phyloP scores from a whole-genome alignment of 2,797 vertebrate species.

The Pelobates cultripes region DNA sequence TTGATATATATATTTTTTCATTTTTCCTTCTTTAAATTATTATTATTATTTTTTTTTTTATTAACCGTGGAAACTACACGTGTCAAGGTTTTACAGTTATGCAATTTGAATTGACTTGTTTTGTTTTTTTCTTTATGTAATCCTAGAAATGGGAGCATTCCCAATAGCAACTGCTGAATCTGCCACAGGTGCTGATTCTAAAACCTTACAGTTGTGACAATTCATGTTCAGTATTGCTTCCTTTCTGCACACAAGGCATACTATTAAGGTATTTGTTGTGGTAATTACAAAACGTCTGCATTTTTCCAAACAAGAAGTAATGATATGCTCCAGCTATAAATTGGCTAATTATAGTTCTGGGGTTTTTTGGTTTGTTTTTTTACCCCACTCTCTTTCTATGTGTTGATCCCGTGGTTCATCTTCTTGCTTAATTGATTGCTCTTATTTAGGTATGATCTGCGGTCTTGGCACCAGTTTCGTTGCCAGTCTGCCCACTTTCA shows the following conservation, averaged over 20 bases:
- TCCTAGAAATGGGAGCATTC: constrained; percentile 99
- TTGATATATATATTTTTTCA: constrained; percentile 79
- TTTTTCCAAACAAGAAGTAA: no score
- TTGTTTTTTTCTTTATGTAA: constrained; percentile 99
- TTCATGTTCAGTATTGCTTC: constrained; percentile 97
- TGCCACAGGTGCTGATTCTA: constrained; percentile 99
- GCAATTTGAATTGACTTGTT: constrained; percentile 99
- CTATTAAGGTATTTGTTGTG: constrained; percentile 97
- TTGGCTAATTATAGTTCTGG: no score
- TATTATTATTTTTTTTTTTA: constrained; percentile 78
- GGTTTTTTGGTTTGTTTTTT: no score
- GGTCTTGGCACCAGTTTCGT: no score
- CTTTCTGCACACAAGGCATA: constrained; percentile 94
- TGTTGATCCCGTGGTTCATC: no score
- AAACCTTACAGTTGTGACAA: constrained; percentile 99
- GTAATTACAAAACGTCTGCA: constrained; percentile 73
- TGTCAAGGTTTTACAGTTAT: constrained; percentile 99
- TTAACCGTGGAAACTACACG: constrained; percentile 93
- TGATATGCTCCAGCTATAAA: no score
- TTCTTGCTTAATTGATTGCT: no score
- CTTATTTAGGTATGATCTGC: no score
- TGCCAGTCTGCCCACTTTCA: no score
- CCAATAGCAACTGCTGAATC: constrained; percentile 99
- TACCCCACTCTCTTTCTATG: no score
- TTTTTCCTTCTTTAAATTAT: constrained; percentile 69